phyloP scores from a whole-genome alignment of 2,113 vertebrate species.

The Oostethus manadensis region DNA sequence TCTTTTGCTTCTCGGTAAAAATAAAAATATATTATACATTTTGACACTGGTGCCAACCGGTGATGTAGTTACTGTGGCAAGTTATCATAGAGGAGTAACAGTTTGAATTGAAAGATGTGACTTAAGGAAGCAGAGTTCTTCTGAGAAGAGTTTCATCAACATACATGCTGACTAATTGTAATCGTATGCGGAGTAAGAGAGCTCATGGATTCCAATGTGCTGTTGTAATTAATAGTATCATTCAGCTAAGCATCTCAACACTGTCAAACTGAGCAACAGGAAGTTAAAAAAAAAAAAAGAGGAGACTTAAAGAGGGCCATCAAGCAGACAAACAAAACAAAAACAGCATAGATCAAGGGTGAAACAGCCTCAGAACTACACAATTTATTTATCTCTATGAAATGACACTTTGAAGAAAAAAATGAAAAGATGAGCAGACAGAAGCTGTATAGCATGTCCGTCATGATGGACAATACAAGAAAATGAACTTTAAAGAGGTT shows the following conservation, averaged over 20 bases:
- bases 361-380: constrained; percentile 18
- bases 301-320: neutral
- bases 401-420: neutral
- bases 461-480: neutral
- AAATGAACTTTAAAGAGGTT: neutral
- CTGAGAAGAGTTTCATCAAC: too few species aligned
- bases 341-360: constrained; percentile 23
- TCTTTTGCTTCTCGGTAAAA: too few species aligned
- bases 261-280: constrained; percentile 23
- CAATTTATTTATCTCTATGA: neutral
- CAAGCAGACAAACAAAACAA: constrained; percentile 22
- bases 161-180: too few species aligned
- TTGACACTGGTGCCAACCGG: neutral
- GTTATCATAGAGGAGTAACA: neutral
- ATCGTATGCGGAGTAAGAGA: too few species aligned
- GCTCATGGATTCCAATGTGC: too few species aligned
- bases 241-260: constrained; percentile 4
- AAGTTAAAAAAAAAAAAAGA: constrained; percentile 35
- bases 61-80: neutral
- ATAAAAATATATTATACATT: neutral
- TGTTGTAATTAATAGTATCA: neutral
- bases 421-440: neutral
- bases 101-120: neutral
- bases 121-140: too few species aligned
- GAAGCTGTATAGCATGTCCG: neutral